Percentiles rank a stretch among this genome's conserved stretches.
phyloP scores from a whole-genome alignment of 30 jellyfish, hydroid and myxozoan species.

The Cassiopea andromeda region DNA sequence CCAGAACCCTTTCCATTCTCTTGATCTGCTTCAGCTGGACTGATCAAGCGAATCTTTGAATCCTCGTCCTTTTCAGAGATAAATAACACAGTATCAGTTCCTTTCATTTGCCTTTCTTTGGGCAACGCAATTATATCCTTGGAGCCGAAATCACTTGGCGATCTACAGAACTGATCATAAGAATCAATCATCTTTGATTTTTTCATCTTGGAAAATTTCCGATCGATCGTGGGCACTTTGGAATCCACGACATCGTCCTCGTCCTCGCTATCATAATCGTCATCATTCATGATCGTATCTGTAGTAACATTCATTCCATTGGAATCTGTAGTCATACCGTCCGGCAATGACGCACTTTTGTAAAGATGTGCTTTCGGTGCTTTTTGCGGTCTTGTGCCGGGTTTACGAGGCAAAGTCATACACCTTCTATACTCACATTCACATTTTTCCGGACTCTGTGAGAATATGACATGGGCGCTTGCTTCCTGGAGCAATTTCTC shows the following conservation, averaged over 20 bases:
- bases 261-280: slow-evolving; percentile 91
- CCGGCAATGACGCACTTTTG: slow-evolving; percentile 85
- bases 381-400: slow-evolving; percentile 55
- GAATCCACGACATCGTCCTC: slow-evolving; percentile 81
- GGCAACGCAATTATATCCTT: slow-evolving; percentile 58
- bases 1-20: slow-evolving; percentile 25
- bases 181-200: slow-evolving; percentile 91
- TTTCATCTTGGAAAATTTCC: slow-evolving; percentile 79
- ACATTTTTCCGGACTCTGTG: slow-evolving; percentile 66
- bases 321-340: slow-evolving; percentile 32
- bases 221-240: slow-evolving; percentile 68
- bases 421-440: slow-evolving; percentile 58
- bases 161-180: slow-evolving; percentile 95
- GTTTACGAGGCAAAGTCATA: slow-evolving; percentile 83
- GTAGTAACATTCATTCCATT: slow-evolving; percentile 51
- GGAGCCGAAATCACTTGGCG: slow-evolving; percentile 83
- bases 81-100: slow-evolving; percentile 31
- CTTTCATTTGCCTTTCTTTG: slow-evolving; percentile 18
- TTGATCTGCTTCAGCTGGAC: slow-evolving; percentile 54
- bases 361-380: slow-evolving; percentile 64
- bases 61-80: slow-evolving; percentile 72
- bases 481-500: slow-evolving; percentile 54
- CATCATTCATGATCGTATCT: slow-evolving; percentile 80
- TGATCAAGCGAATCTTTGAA: slow-evolving; percentile 55
- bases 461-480: slow-evolving; percentile 74